Evolutionary conservation across 2,113 vertebrate species (phyloP).

Genomic region (Esox niger): DNA sequence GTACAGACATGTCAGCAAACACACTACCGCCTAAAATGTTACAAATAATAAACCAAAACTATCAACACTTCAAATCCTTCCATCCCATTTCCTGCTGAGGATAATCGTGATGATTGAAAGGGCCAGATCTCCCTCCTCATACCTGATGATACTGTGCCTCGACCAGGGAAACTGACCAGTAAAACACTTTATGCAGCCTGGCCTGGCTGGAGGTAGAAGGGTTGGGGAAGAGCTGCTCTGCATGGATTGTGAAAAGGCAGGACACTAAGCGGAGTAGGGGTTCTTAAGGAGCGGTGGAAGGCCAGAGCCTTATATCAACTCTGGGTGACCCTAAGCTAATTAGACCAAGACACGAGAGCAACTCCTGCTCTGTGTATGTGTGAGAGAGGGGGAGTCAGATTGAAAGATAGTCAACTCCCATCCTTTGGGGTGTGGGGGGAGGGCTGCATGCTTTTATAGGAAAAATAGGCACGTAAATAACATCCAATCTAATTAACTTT

Average conservation of each 20-base stretch:
- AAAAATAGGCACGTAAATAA: neutral
- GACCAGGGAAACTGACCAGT: neutral
- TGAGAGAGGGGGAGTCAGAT: neutral
- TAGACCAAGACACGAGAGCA: constrained; percentile 30
- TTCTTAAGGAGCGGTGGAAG: constrained; percentile 2
- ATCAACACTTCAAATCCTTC: no score
- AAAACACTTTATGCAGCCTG: neutral
- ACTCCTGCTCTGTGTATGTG: neutral
- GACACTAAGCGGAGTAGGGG: neutral
- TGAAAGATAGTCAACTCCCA: neutral
- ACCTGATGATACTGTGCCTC: neutral
- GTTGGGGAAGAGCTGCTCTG: neutral
- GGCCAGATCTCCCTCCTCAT: neutral
- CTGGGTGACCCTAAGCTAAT: constrained; percentile 31
- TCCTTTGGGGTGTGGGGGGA: neutral
- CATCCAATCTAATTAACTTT: neutral
- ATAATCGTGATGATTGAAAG: neutral
- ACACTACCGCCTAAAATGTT: no score
- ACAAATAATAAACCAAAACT: neutral
- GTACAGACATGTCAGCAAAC: no score
- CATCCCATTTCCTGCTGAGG: neutral
- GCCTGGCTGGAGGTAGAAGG: neutral
- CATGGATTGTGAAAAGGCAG: neutral
- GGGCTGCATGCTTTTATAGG: neutral
- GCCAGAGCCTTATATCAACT: constrained; percentile 29